Evolutionary conservation across 2,113 vertebrate species (phyloP).

Genomic region (Upupa epops): DNA sequence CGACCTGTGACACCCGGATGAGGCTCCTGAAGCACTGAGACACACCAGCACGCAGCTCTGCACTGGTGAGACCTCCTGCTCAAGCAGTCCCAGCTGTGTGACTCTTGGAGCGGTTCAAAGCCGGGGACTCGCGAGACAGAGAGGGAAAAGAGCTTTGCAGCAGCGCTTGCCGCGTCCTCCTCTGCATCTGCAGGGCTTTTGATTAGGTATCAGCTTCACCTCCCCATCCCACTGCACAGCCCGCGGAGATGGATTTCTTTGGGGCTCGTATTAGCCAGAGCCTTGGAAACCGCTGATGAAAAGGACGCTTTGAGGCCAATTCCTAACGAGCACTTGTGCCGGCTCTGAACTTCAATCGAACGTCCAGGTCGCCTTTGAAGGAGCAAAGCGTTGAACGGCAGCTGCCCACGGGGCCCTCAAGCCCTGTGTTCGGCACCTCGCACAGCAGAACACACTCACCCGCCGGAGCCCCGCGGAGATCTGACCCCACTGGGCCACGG

Average conservation of each 20-base stretch:
- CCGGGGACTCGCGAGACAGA: not conserved
- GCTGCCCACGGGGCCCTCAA: too few relatives aligned
- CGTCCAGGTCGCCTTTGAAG: slow-evolving; percentile 31
- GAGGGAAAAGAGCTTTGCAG: not conserved
- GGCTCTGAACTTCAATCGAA: not conserved
- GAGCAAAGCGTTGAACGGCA: too few relatives aligned
- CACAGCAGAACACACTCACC: too few relatives aligned
- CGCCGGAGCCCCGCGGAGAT: slow-evolving; percentile 8
- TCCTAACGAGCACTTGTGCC: not conserved
- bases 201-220: not conserved
- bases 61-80: not conserved
- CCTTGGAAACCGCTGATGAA: not conserved
- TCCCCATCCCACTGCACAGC: not conserved
- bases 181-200: not conserved
- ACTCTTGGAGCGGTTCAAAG: not conserved
- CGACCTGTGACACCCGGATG: too few relatives aligned
- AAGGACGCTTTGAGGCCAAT: not conserved
- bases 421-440: too few relatives aligned
- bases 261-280: not conserved
- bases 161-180: not conserved
- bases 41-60: not conserved
- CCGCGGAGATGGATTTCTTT: not conserved
- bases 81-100: not conserved
- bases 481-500: slow-evolving; percentile 2
- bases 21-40: not conserved